Conservation (phyloP, 2,113 vertebrate species). For the Lasiurus borealis region DNA sequence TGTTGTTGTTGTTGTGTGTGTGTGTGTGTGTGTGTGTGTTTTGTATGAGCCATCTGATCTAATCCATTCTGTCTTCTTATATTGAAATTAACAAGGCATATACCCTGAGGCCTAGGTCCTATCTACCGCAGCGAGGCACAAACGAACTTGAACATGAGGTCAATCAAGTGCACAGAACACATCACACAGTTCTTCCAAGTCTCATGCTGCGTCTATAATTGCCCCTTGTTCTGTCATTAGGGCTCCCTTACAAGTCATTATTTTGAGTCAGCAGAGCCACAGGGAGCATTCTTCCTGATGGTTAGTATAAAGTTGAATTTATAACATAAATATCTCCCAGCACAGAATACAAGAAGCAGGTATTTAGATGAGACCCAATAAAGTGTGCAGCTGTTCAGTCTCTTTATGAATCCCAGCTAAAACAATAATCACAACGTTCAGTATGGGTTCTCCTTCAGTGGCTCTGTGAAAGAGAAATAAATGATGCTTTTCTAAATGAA, state of each 20-base stretch:
- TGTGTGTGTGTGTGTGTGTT: too few relatives aligned
- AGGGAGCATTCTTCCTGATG: slow-evolving; percentile 85
- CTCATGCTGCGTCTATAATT: slow-evolving; percentile 88
- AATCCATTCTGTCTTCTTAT: slow-evolving; percentile 84
- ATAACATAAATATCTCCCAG: slow-evolving; percentile 83
- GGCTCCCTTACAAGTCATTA: slow-evolving; percentile 87
- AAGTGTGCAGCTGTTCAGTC: slow-evolving; percentile 73
- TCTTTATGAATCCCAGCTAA: slow-evolving; percentile 77
- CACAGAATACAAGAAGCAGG: slow-evolving; percentile 77
- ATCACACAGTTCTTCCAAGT: slow-evolving; percentile 85
- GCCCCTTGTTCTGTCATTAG: slow-evolving; percentile 89
- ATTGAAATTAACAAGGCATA: slow-evolving; percentile 87
- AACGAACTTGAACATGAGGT: slow-evolving; percentile 87
- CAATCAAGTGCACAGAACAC: slow-evolving; percentile 87
- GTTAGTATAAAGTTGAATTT: slow-evolving; percentile 82
- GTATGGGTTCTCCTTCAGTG: slow-evolving; percentile 66
- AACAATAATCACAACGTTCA: slow-evolving; percentile 74
- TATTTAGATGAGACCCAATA: slow-evolving; percentile 83
- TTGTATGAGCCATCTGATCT: slow-evolving; percentile 78
- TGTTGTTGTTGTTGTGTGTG: slow-evolving; percentile 68
- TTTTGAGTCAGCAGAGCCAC: slow-evolving; percentile 88
- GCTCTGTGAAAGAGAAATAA: slow-evolving; percentile 13
- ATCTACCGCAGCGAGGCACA: slow-evolving; percentile 82
- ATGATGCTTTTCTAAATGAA: slow-evolving; percentile 47
- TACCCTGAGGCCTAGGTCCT: slow-evolving; percentile 83